Percentiles rank a stretch among this genome's conserved stretches.
These are phyloP conservation scores for Ectropis grisescens DNA, from an alignment of 1,140 invertebrate genomes.

Conservation along the genomic window DNA sequence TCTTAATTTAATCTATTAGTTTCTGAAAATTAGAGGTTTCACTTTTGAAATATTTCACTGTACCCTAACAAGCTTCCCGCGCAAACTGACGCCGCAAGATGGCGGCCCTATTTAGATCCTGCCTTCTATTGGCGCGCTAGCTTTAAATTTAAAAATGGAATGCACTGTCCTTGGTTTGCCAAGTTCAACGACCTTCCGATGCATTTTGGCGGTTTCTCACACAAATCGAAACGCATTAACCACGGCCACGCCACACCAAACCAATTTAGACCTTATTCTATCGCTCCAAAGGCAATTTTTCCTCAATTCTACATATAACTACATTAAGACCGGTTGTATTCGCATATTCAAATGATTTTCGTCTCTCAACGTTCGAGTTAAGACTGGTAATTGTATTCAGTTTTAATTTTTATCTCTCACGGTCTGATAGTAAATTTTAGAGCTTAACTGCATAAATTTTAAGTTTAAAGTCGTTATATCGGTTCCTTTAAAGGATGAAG, in stretches of 20 bases:
- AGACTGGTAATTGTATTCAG: conserved; percentile 11
- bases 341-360: conserved; percentile 8
- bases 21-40: too few relatives aligned
- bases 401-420: conserved; percentile 1
- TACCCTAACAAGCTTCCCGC: conserved; percentile 10
- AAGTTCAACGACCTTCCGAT: conserved; percentile 65
- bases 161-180: conserved; percentile 43
- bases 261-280: conserved; percentile 23
- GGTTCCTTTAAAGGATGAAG: conserved; percentile 7
- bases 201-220: conserved; percentile 60
- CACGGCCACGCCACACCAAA: conserved; percentile 10
- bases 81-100: conserved; percentile 27
- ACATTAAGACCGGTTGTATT: conserved; percentile 21
- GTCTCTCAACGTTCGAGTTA: conserved; percentile 9
- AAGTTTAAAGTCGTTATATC: conserved; percentile 5
- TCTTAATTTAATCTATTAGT: too few relatives aligned
- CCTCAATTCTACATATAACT: conserved; percentile 9
- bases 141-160: conserved; percentile 65
- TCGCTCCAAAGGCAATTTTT: conserved; percentile 21
- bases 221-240: conserved; percentile 29
- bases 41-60: not conserved
- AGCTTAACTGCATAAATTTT: conserved; percentile 1
- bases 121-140: conserved; percentile 31
- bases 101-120: conserved; percentile 33
- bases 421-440: conserved; percentile 1